phyloP scores from a whole-genome alignment of 2,113 vertebrate species.

The Oncorhynchus clarkii region DNA sequence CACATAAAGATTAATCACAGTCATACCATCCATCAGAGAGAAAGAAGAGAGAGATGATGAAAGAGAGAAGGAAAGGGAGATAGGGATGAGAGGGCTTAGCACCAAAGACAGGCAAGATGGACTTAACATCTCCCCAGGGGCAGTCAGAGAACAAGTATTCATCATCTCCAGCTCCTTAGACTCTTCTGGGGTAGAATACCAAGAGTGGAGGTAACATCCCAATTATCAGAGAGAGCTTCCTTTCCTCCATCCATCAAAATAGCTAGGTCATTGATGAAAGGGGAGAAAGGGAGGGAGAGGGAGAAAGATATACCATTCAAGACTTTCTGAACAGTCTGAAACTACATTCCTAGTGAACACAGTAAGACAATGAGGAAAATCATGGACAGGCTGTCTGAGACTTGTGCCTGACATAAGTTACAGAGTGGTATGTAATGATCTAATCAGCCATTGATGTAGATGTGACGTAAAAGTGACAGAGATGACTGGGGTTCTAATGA shows the following conservation, averaged over 20 bases:
- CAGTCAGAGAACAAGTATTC: neutral
- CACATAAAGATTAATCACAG: neutral
- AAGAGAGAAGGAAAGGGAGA: neutral
- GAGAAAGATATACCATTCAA: neutral
- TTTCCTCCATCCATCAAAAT: neutral
- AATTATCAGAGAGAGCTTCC: neutral
- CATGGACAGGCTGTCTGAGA: constrained; percentile 2
- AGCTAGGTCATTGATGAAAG: too few species aligned
- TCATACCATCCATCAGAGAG: constrained; percentile 14
- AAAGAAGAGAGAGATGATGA: neutral
- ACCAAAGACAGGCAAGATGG: neutral
- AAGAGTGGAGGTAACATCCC: neutral
- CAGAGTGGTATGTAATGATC: constrained; percentile 23
- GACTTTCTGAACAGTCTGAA: neutral
- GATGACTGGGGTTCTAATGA: constrained; percentile 59
- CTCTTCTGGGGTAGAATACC: neutral
- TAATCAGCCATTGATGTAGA: constrained; percentile 17
- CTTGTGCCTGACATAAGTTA: constrained; percentile 30
- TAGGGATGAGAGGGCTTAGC: neutral
- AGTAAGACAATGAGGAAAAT: neutral
- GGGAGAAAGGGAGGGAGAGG: neutral
- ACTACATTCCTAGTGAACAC: neutral
- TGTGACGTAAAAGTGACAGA: constrained; percentile 48
- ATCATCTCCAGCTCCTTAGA: neutral
- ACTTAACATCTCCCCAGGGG: constrained; percentile 2